phyloP scores from a whole-genome alignment of 2,113 vertebrate species.

The Gymnorhina tibicen region DNA sequence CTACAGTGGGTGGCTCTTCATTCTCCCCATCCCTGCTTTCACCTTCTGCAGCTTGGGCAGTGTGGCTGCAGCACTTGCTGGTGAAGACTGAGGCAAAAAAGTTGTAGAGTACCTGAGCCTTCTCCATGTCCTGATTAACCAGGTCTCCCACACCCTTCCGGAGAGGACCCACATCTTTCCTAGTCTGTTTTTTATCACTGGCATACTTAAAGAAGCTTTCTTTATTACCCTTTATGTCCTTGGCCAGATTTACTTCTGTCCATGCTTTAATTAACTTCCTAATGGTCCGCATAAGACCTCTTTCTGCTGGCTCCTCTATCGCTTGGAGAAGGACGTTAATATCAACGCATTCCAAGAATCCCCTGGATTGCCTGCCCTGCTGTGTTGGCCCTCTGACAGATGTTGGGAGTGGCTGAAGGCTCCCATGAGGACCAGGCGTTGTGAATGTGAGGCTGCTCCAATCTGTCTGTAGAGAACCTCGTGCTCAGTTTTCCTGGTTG shows the following conservation, averaged over 20 bases:
- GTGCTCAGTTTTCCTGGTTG: neutral
- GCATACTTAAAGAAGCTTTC: neutral
- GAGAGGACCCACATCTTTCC: neutral
- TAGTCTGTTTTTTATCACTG: neutral
- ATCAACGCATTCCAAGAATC: neutral
- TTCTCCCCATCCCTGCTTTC: neutral
- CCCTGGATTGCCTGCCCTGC: neutral
- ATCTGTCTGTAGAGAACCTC: neutral
- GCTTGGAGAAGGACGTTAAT: neutral
- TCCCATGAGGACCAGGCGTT: neutral
- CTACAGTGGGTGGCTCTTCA: neutral
- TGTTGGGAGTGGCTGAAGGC: fast-evolving
- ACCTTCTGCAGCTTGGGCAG: neutral
- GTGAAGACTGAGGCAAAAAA: neutral
- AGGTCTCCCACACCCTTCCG: neutral
- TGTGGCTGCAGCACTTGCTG: neutral
- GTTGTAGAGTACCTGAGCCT: too few species aligned
- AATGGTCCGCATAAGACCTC: neutral
- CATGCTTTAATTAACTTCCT: neutral
- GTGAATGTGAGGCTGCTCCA: neutral
- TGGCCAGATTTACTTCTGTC: neutral
- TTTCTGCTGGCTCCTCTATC: neutral
- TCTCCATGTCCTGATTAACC: neutral
- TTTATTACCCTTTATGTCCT: neutral
- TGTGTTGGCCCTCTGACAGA: neutral